Base-by-base conservation (phyloP, 2,888 invertebrate species). In the Diarsia brunnea region DNA sequence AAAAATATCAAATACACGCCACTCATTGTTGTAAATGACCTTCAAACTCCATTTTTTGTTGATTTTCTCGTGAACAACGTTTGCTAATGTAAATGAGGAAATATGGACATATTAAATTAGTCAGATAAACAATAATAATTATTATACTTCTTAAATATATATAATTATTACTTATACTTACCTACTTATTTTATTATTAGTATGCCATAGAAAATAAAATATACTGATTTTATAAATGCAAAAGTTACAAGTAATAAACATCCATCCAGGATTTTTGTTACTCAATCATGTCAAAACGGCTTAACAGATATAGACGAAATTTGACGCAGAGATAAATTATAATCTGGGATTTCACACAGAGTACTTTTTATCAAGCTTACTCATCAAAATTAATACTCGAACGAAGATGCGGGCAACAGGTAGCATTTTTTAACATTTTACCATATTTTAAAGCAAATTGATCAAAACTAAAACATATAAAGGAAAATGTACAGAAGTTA, bases 31-130 rank as follows among this genome's bases (percentile, higher is more conserved):
- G 5, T 49, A 24, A 61, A 66, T 19, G 31, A 24, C 49, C n/a
- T 61, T 73, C 16, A 21, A 8, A 24, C 24, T 14, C 1, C 21
- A 43, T 63, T 58, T 64, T 60, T 81, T 81, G 31, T 2, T 8
- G 4, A n/a, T 12, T 55, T 73, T 66, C 21, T 31, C 63, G 14
- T 58, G 24, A 24, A 49, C 1, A 27, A 16, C 14, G 11, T 65
- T 24, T 19, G 2, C 2, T 63, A 27, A 31, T 51, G 11, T 66
- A 58, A 53, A 58, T 63, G 11, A 81, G 51, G 75, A 75, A 64
- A 79, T 31, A 73, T 1, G 7, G 2, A 55, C 0, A 47, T n/a
- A 1, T 43, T n/a, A n/a, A n/a, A n/a, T 43, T 10, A 43, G 38
- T 49, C 27, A 27, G 24, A 49, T 21, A 60, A 27, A 51, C 51